phyloP scores from a whole-genome alignment of 2,113 vertebrate species.

The Rhinoderma darwinii region DNA sequence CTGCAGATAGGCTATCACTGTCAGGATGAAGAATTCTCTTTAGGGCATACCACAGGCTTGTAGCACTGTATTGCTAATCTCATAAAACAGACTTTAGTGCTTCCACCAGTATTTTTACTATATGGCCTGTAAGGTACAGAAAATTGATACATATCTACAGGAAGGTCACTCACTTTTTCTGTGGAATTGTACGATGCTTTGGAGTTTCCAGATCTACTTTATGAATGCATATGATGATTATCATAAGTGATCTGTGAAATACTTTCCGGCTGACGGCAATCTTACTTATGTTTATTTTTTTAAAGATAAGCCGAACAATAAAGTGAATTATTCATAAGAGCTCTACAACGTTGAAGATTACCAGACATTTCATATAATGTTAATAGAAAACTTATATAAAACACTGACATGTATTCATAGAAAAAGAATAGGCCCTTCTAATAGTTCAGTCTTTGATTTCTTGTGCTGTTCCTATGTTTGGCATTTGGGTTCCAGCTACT shows the following conservation, averaged over 20 bases:
- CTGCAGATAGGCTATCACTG: constrained; percentile 36
- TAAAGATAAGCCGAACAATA: not conserved
- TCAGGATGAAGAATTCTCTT: constrained; percentile 29
- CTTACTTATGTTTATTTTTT: not conserved
- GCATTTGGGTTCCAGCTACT: too few relatives aligned
- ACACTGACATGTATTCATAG: too few relatives aligned
- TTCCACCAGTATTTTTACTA: constrained; percentile 21
- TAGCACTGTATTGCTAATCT: constrained; percentile 41
- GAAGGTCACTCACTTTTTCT: constrained; percentile 2
- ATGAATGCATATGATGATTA: not conserved
- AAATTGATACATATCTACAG: not conserved
- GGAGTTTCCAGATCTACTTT: not conserved
- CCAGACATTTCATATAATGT: not conserved
- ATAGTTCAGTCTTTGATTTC: too few relatives aligned
- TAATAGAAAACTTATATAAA: too few relatives aligned
- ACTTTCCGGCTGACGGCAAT: not conserved
- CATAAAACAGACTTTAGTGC: constrained; percentile 27
- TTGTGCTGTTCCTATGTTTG: too few relatives aligned
- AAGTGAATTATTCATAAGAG: not conserved
- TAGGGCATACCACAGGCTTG: constrained; percentile 15
- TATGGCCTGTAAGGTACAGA: not conserved
- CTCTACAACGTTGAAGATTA: not conserved
- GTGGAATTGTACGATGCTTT: not conserved
- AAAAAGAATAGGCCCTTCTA: too few relatives aligned
- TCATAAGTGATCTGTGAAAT: not conserved